Conservation (phyloP, 2,113 vertebrate species). For the Rhinogobius similis region DNA sequence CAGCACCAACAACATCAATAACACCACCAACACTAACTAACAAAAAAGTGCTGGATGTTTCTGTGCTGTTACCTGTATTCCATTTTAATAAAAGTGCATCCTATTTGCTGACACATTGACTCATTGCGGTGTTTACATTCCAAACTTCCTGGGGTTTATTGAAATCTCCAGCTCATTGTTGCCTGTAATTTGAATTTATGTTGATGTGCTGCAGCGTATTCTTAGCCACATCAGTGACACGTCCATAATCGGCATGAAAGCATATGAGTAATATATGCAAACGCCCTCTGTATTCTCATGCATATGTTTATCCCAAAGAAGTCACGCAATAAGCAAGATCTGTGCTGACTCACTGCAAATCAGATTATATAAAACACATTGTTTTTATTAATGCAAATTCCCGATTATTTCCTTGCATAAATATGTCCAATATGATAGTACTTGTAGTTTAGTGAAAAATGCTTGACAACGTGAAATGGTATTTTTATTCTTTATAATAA, state of each 20-base stretch:
- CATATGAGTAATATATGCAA: not conserved
- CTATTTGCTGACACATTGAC: not conserved
- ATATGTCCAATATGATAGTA: not conserved
- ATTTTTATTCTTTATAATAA: too few relatives aligned
- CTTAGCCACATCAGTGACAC: slow-evolving; percentile 10
- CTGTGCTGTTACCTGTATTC: too few relatives aligned
- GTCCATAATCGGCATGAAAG: slow-evolving; percentile 28
- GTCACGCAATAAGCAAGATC: not conserved
- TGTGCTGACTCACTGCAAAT: not conserved
- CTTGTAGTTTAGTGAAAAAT: not conserved
- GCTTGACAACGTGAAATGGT: not conserved
- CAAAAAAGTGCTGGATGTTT: too few relatives aligned
- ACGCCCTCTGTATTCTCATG: not conserved
- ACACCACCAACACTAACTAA: too few relatives aligned
- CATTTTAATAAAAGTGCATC: too few relatives aligned
- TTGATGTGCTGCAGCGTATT: not conserved
- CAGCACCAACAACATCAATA: too few relatives aligned
- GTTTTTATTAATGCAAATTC: not conserved
- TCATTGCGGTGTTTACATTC: slow-evolving; percentile 7
- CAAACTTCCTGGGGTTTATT: not conserved
- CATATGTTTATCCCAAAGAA: not conserved
- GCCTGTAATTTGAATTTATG: slow-evolving; percentile 1
- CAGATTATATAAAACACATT: not conserved
- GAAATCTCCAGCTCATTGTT: not conserved
- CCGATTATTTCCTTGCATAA: not conserved